Base-by-base conservation (phyloP, 2,113 vertebrate genomes). In the Erythrocercus mccallii region DNA sequence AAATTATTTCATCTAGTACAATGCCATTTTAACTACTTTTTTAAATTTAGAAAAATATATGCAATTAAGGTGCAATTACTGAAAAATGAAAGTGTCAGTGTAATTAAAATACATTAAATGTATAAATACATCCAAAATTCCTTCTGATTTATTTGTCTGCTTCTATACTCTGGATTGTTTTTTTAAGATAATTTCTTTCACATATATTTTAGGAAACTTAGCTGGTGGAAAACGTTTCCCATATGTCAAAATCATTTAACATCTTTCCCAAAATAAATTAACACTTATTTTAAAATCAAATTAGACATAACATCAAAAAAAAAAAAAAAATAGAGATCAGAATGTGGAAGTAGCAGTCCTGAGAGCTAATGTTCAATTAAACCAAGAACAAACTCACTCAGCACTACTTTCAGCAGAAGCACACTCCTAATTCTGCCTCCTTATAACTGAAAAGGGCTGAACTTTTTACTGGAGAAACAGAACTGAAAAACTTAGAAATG, bases 31-130 rank as follows among this genome's bases (percentile, higher is more conserved):
- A 97, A 97, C 92, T 97, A 95, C 89, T 97, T 98, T 97, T 97
- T 97, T 96, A 88, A 98, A 98, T 97, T 96, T 97, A 96, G 97
- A 98, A 96, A 97, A 98, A 97, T 97, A 92, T 71, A 88, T 74
- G 92, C 95, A 97, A 97, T 98, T 97, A 98, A 98, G 97, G 91
- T 88, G 87, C 95, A 98, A 98, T 98, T 98, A 98, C 71, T 74
- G 44, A 96, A 96, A 97, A 98, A 97, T 96, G 83, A 93, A 97
- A 97, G 68, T 95, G 74, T 44, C 70, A 92, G 71, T 88, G 86
- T 86, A 97, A 97, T 98, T 97, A 97, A 97, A 97, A 94, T 90
- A 25, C 35, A 88, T 76, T 87, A 72, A 95, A 88, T 50, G 15
- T 79, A 94, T 79, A 95, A 90, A 94, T 93, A 50, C 69, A 17